phyloP scores from a whole-genome alignment of 2,888 invertebrate species.

The Kryphioiulus occultus region DNA sequence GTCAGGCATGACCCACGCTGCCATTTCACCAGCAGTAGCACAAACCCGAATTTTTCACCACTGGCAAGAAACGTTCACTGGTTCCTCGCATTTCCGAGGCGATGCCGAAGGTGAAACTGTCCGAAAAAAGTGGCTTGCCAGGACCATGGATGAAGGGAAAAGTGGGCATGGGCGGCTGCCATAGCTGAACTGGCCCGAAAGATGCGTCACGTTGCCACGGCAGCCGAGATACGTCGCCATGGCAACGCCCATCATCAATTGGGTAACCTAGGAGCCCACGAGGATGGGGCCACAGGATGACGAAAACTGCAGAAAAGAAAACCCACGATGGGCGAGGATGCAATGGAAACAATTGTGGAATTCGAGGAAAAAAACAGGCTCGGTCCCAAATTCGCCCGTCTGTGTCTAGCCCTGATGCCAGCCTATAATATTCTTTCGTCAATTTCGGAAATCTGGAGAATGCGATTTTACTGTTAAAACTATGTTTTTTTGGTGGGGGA shows the following conservation, averaged over 20 bases:
- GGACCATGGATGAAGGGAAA: background rate
- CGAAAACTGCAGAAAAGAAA: constrained; percentile 32
- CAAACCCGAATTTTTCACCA: background rate
- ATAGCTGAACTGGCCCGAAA: constrained; percentile 39
- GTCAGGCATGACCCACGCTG: background rate
- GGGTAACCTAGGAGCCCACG: constrained; percentile 39
- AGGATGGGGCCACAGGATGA: constrained; percentile 40
- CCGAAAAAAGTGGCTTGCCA: background rate
- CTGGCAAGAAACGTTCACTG: background rate
- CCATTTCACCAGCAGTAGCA: background rate
- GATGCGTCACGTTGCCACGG: constrained; percentile 50
- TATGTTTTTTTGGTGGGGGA: too few species aligned
- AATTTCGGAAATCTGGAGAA: too few species aligned
- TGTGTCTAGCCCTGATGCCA: background rate
- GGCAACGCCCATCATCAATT: constrained; percentile 44
- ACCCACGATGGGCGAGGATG: background rate
- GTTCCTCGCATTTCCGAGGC: background rate
- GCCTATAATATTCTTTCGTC: too few species aligned
- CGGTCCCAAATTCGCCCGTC: background rate
- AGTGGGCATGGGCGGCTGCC: constrained; percentile 38
- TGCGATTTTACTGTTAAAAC: too few species aligned
- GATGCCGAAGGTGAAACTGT: background rate
- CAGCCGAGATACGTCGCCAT: constrained; percentile 48
- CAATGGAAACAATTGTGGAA: background rate
- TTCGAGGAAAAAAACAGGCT: background rate